These are phyloP conservation scores for Furnarius figulus DNA, from an alignment of 2,113 vertebrate genomes.

Conservation along the genomic window DNA sequence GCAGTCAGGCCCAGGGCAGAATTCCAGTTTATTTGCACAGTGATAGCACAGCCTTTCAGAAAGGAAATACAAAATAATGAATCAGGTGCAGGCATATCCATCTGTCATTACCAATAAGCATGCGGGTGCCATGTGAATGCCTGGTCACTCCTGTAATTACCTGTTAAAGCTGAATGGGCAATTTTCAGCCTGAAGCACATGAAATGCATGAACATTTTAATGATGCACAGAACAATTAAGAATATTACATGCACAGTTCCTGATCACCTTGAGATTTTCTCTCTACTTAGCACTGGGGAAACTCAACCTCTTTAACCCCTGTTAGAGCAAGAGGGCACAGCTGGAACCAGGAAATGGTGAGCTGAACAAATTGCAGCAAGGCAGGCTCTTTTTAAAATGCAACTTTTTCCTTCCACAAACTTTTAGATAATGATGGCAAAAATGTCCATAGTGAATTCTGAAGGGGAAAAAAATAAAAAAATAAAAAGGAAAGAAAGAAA, in stretches of 20 bases:
- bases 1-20: not conserved
- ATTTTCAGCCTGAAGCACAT: constrained; percentile 6
- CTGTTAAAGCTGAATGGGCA: constrained; percentile 51
- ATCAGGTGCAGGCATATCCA: not conserved
- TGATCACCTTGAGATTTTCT: constrained; percentile 17
- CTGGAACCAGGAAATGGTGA: not conserved
- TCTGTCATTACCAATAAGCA: constrained; percentile 41
- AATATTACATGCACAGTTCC: constrained; percentile 29
- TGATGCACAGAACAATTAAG: constrained; percentile 39
- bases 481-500: not conserved
- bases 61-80: not conserved
- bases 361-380: constrained; percentile 44
- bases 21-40: not conserved
- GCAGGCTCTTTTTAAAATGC: constrained; percentile 66
- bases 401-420: constrained; percentile 55
- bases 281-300: not conserved
- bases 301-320: constrained; percentile 28
- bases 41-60: not conserved
- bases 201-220: constrained; percentile 3
- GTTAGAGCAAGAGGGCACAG: constrained; percentile 1
- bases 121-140: not conserved
- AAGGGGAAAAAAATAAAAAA: constrained; percentile 21
- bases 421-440: constrained; percentile 69
- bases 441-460: constrained; percentile 64
- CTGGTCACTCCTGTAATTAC: constrained; percentile 47